Evolutionary conservation across 2,888 invertebrate genomes (phyloP), one percentile per base, ranked within the genome.

Genomic region (Ophion slaviceki): DNA sequence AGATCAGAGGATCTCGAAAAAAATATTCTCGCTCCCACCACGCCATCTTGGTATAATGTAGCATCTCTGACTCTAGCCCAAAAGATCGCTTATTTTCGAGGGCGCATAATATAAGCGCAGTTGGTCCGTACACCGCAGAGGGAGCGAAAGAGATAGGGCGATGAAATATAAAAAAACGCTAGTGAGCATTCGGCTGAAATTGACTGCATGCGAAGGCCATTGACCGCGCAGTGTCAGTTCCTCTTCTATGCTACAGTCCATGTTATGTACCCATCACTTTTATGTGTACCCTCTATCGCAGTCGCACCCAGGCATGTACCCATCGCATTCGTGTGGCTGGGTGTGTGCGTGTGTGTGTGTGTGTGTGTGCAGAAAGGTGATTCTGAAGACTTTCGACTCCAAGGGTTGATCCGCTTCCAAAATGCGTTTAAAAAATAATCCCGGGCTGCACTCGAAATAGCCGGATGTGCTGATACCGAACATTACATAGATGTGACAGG

Each of bases 171-270:
- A 75, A 78, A 78, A 78, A 53, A 40, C 68, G 82, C 32, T 32
- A 82, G 72, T 36, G 77, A 79, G 80, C 79, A 72, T 80, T 79
- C 80, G 74, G 81, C 72, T 79, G 74, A 87, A 87, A 86, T 87
- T 88, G 87, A 87, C 86, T 88, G 88, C 88, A 88, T 79, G 82
- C 78, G 82, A 86, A 88, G 88, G 88, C 86, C 87, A 86, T 85
- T 87, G 88, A 86, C 87, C 88, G 87, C 78, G 61, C 62, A 57
- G 62, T 85, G 85, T 84, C 86, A 87, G 87, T 83, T 88, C 86
- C 77, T 80, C 66, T 61, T 66, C 76, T 75, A 70, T 57, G 74
- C 81, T 78, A 78, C 68, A 81, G 47, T 47, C 47, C 14, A 47
- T 14, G 47, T 47, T 4, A 47, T 14, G 47, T 47, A 47, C 70